Percentiles rank a stretch among this genome's conserved stretches.
phyloP scores from a whole-genome alignment of 2,888 invertebrate species.

The Steinernema scapterisci region DNA sequence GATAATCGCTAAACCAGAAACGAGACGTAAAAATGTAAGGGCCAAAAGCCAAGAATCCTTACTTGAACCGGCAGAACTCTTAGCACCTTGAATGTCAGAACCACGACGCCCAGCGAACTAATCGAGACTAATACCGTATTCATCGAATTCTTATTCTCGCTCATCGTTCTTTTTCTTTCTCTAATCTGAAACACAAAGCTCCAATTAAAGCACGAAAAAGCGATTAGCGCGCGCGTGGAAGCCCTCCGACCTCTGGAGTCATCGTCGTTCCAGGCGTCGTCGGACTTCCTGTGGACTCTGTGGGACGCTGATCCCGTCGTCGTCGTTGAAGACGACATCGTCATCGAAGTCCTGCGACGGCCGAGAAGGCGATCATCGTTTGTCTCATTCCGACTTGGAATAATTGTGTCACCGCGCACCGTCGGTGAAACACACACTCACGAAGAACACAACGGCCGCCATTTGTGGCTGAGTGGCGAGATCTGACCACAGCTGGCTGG shows the following conservation, averaged over 20 bases:
- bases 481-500: not conserved
- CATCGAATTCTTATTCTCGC: not conserved
- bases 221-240: slow-evolving; percentile 12
- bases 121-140: not conserved
- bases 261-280: not conserved
- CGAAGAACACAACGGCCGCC: not conserved
- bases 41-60: too few relatives aligned
- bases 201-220: slow-evolving; percentile 8
- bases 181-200: too few relatives aligned
- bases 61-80: not conserved
- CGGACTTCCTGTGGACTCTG: not conserved
- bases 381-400: slow-evolving; percentile 18
- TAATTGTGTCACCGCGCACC: slow-evolving; percentile 30
- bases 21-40: too few relatives aligned
- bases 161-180: not conserved
- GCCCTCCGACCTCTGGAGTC: not conserved
- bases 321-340: not conserved
- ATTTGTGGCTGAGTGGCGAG: too few relatives aligned
- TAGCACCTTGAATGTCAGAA: not conserved
- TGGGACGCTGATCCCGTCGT: not conserved
- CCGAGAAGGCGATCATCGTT: slow-evolving; percentile 14
- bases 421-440: not conserved
- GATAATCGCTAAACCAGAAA: too few relatives aligned
- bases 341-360: not conserved
- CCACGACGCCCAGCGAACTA: not conserved